Conservation (phyloP, 2,113 vertebrate genomes). For the Leptobrachium ailaonicum region DNA sequence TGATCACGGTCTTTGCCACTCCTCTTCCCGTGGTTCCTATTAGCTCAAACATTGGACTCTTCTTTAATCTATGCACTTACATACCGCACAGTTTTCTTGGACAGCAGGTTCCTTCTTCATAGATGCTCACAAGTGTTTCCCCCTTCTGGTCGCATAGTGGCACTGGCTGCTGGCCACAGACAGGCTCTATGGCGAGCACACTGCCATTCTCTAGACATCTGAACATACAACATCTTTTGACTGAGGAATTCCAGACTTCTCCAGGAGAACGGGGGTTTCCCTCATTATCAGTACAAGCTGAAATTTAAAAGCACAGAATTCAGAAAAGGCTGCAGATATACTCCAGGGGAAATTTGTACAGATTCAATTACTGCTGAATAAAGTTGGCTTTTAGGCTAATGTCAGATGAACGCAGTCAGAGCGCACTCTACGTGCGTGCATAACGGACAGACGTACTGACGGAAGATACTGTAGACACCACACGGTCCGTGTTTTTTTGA, state of each 20-base stretch:
- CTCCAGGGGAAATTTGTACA: too few relatives aligned
- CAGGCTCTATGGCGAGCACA: slow-evolving; percentile 82
- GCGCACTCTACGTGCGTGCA: too few relatives aligned
- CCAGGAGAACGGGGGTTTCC: slow-evolving; percentile 78
- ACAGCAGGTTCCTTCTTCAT: slow-evolving; percentile 84
- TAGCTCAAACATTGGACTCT: slow-evolving; percentile 82
- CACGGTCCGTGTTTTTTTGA: too few relatives aligned
- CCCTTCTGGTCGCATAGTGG: slow-evolving; percentile 85
- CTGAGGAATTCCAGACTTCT: slow-evolving; percentile 88
- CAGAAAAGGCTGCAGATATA: neutral
- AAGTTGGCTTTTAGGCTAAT: too few relatives aligned
- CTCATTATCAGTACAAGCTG: slow-evolving; percentile 89
- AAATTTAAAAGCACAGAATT: neutral
- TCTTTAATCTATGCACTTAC: slow-evolving; percentile 49
- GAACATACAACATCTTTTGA: slow-evolving; percentile 85
- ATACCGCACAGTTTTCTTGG: slow-evolving; percentile 88
- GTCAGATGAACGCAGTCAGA: too few relatives aligned
- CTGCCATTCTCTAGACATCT: slow-evolving; percentile 87
- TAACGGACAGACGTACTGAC: too few relatives aligned
- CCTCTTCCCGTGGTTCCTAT: too few relatives aligned
- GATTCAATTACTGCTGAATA: too few relatives aligned
- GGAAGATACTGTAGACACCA: too few relatives aligned
- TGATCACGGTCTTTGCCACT: too few relatives aligned
- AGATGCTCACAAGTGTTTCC: slow-evolving; percentile 77
- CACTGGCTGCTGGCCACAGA: slow-evolving; percentile 72